These are phyloP conservation scores for Ianthella basta DNA, from an alignment of 37 sponge, comb jelly and placozoan species.

Conservation along the genomic window DNA sequence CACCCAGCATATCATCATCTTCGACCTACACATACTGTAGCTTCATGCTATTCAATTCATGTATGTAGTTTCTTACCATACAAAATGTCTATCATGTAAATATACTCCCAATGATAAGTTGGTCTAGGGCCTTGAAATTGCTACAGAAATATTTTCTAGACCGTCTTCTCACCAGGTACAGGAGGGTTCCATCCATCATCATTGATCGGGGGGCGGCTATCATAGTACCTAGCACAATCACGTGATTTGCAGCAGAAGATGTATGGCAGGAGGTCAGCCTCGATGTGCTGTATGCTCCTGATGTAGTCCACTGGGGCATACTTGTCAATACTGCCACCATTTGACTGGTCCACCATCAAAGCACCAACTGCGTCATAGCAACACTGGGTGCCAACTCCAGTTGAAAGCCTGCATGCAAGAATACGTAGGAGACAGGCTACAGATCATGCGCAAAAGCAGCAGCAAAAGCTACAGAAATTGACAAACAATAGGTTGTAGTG, in stretches of 20 bases:
- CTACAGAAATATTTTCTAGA: too few species aligned
- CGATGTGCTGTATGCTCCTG: not conserved
- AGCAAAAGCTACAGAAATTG: too few species aligned
- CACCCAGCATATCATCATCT: too few species aligned
- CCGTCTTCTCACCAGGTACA: constrained; percentile 29
- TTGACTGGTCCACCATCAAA: constrained; percentile 41
- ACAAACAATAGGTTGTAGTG: too few species aligned
- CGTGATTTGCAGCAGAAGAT: constrained; percentile 20
- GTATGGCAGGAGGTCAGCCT: constrained; percentile 22
- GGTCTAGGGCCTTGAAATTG: too few species aligned
- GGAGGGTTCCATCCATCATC: constrained; percentile 2
- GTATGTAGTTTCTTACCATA: too few species aligned
- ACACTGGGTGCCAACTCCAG: constrained; percentile 51
- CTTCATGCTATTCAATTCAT: too few species aligned
- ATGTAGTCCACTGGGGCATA: not conserved
- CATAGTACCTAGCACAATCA: not conserved
- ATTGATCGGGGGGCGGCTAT: constrained; percentile 18
- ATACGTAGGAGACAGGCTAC: not conserved
- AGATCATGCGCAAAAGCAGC: too few species aligned
- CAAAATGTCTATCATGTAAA: too few species aligned
- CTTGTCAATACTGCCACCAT: constrained; percentile 51
- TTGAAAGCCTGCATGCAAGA: not conserved
- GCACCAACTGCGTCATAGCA: constrained; percentile 49
- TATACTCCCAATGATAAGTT: too few species aligned
- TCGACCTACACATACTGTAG: too few species aligned